Evolutionary conservation across 2,888 invertebrate species (phyloP).

Genomic region (Tinea pellionella): DNA sequence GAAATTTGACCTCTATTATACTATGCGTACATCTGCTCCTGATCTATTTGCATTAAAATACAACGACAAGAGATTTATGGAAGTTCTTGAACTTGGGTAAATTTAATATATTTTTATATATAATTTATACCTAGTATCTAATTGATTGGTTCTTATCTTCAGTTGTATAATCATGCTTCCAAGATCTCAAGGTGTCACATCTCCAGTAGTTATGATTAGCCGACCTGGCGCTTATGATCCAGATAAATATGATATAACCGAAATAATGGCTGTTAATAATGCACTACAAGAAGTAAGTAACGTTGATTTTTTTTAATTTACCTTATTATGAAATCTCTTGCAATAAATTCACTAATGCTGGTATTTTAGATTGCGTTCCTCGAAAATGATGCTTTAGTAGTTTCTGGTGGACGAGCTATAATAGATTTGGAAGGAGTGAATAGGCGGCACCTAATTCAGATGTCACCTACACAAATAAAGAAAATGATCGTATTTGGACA

Average conservation of each 20-base stretch:
- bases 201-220: constrained; percentile 67
- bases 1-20: constrained; percentile 71
- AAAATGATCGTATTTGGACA: constrained; percentile 50
- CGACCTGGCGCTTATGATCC: constrained; percentile 61
- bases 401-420: constrained; percentile 53
- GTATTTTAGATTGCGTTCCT: constrained; percentile 14
- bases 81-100: constrained; percentile 62
- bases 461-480: constrained; percentile 63
- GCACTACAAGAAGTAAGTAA: not conserved
- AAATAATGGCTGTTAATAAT: not conserved
- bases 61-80: constrained; percentile 46
- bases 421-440: constrained; percentile 61
- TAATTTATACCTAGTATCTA: not conserved
- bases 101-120: constrained; percentile 16
- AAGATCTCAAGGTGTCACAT: constrained; percentile 33
- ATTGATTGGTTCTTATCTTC: constrained; percentile 21
- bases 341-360: too few relatives aligned
- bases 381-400: constrained; percentile 60
- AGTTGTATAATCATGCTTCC: constrained; percentile 55
- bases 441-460: constrained; percentile 59
- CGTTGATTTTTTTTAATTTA: not conserved
- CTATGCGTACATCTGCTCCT: constrained; percentile 68
- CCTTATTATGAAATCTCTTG: too few relatives aligned
- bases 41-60: constrained; percentile 68
- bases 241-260: constrained; percentile 3